phyloP scores from a whole-genome alignment of 1,140 invertebrate genomes.

The Meloidogyne hapla region DNA sequence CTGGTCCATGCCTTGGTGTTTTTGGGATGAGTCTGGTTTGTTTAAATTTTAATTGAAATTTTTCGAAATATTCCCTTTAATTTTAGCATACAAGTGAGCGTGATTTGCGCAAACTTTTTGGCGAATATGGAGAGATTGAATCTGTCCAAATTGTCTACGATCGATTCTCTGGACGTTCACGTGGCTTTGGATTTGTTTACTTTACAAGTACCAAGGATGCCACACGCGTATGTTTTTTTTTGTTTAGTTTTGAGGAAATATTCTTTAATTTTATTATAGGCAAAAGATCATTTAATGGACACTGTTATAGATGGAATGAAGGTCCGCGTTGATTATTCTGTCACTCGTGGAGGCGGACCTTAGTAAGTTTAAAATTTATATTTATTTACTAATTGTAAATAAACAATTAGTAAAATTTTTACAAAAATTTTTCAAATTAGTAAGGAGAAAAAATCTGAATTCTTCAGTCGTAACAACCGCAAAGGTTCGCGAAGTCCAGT shows the following conservation, averaged over 20 bases:
- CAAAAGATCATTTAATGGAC: conserved; percentile 87
- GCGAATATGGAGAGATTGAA: conserved; percentile 41
- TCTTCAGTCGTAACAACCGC: conserved; percentile 25
- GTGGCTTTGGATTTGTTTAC: conserved; percentile 96
- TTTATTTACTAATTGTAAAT: not conserved
- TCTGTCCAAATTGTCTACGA: conserved; percentile 44
- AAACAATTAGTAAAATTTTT: not conserved
- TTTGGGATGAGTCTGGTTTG: conserved; percentile 47
- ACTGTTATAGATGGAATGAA: conserved; percentile 88
- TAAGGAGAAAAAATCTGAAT: conserved; percentile 13
- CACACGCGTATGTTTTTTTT: conserved; percentile 68
- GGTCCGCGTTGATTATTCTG: conserved; percentile 92
- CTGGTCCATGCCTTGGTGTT: conserved; percentile 40
- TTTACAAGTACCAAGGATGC: conserved; percentile 85
- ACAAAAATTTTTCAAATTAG: not conserved
- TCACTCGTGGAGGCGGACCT: conserved; percentile 70
- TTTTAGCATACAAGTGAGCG: conserved; percentile 36
- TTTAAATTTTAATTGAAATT: conserved; percentile 12
- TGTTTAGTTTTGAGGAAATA: not conserved
- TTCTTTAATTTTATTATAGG: conserved; percentile 65
- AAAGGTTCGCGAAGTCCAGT: conserved; percentile 25
- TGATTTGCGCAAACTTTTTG: conserved; percentile 38
- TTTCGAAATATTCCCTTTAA: not conserved
- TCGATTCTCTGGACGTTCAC: conserved; percentile 75
- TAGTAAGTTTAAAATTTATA: conserved; percentile 29